phyloP scores from a whole-genome alignment of 2,113 vertebrate species.

The Notechis scutatus region DNA sequence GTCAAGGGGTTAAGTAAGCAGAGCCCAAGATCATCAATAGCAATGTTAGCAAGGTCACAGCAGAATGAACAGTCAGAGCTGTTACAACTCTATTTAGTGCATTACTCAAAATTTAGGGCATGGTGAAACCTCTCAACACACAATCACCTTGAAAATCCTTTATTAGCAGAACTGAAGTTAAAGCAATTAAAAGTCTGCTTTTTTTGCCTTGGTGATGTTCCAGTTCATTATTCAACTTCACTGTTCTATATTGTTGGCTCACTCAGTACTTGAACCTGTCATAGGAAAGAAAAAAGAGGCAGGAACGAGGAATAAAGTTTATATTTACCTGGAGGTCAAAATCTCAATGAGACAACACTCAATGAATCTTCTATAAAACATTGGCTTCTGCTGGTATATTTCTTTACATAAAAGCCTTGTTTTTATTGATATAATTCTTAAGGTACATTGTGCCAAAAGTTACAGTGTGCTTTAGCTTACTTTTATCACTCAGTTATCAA shows the following conservation, averaged over 20 bases:
- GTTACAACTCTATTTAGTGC: constrained; percentile 32
- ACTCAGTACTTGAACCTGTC: constrained; percentile 49
- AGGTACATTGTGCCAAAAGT: background rate
- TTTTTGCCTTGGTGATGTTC: constrained; percentile 57
- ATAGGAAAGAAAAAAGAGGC: constrained; percentile 17
- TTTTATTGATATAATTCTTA: background rate
- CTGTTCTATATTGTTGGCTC: constrained; percentile 53
- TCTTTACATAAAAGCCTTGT: background rate
- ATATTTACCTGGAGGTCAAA: background rate
- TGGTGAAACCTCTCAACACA: constrained; percentile 40
- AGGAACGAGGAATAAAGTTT: constrained; percentile 6
- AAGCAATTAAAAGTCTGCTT: constrained; percentile 63
- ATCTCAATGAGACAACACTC: background rate
- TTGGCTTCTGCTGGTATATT: background rate
- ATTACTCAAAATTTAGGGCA: constrained; percentile 35
- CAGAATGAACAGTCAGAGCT: background rate
- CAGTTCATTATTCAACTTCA: constrained; percentile 63
- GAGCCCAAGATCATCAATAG: background rate
- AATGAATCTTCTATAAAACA: background rate
- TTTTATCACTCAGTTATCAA: background rate
- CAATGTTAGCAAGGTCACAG: background rate
- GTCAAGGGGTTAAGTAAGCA: background rate
- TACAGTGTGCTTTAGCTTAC: background rate
- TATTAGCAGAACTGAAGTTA: constrained; percentile 57
- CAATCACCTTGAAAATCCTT: constrained; percentile 44